A percentile compares a stretch with the other conserved stretches of the same genome.
Conservation (phyloP, 2,113 vertebrate genomes). For the Pachycephala philippinensis region DNA sequence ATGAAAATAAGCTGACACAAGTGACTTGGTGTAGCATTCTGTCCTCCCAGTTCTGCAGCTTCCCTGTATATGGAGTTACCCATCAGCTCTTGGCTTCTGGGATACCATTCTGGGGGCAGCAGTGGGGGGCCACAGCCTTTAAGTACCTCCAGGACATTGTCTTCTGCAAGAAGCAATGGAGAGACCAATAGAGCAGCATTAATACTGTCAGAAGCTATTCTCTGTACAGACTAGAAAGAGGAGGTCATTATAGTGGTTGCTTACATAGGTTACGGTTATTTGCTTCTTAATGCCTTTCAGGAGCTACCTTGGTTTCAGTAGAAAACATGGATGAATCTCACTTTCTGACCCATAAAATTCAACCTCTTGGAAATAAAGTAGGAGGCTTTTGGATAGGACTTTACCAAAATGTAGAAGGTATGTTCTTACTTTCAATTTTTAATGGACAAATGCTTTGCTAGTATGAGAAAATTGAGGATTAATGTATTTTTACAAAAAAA, state of each 20-base stretch:
- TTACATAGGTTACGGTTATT: neutral
- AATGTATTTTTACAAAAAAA: neutral
- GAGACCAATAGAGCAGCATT: neutral
- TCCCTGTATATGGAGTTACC: neutral
- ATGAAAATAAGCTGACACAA: neutral
- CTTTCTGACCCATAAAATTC: slow-evolving; percentile 81
- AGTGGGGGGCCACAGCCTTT: too few relatives aligned
- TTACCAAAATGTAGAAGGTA: slow-evolving; percentile 82
- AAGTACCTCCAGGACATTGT: neutral
- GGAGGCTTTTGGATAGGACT: slow-evolving; percentile 88
- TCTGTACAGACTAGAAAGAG: neutral
- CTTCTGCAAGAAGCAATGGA: neutral
- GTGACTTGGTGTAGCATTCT: neutral
- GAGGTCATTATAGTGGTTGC: neutral
- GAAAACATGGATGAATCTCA: slow-evolving; percentile 76
- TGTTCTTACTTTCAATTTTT: neutral
- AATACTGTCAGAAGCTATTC: neutral
- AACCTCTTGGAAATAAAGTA: slow-evolving; percentile 77
- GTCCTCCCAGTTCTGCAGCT: neutral
- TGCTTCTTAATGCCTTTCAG: slow-evolving; percentile 55
- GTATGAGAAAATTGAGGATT: neutral
- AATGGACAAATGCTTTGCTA: neutral
- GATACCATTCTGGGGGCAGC: neutral
- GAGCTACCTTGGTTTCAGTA: slow-evolving; percentile 78
- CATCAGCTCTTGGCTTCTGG: neutral